These are phyloP conservation scores for Brachyistius frenatus DNA, from an alignment of 2,113 vertebrate species.

Conservation along the genomic window DNA sequence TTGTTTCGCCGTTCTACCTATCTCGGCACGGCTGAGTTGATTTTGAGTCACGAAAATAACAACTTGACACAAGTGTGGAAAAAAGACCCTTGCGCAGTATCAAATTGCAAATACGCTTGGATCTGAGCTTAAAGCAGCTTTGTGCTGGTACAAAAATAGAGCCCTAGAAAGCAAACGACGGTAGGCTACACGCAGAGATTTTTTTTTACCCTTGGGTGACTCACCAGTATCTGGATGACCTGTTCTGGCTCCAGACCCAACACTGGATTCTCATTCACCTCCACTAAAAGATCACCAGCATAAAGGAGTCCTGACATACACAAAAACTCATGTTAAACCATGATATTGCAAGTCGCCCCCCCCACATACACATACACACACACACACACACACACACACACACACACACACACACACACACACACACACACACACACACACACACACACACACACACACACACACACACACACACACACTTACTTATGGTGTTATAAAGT, in stretches of 20 bases:
- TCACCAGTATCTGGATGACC: constrained; percentile 93
- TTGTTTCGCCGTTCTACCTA: too few relatives aligned
- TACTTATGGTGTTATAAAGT: background rate
- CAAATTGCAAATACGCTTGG: too few relatives aligned
- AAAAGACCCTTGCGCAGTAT: too few relatives aligned
- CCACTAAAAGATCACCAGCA: constrained; percentile 91
- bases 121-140: too few relatives aligned
- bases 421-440: background rate
- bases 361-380: background rate
- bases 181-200: too few relatives aligned
- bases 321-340: background rate
- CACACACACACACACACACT: background rate
- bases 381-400: background rate
- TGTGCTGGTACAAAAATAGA: too few relatives aligned
- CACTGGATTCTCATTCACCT: constrained; percentile 92
- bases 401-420: background rate
- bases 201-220: background rate
- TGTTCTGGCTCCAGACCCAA: constrained; percentile 91
- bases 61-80: too few relatives aligned
- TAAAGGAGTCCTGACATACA: constrained; percentile 86
- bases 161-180: too few relatives aligned
- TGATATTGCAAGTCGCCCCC: background rate
- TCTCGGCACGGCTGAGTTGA: too few relatives aligned
- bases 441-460: background rate
- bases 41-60: too few relatives aligned